Conservation (phyloP, 2,797 vertebrate genomes). For the Microhierax caerulescens region DNA sequence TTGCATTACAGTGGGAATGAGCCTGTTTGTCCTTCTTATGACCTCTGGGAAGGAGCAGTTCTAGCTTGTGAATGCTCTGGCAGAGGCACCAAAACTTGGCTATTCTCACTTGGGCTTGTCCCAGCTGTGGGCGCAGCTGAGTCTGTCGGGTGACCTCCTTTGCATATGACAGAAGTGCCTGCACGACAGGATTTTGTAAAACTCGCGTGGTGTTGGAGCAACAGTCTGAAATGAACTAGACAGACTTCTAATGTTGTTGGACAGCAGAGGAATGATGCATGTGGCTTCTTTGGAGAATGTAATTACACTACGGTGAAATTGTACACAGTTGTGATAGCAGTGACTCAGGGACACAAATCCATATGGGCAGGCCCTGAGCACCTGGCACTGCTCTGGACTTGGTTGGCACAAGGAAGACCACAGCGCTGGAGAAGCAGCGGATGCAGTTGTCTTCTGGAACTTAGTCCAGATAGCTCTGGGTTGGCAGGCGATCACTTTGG, state of each 20-base stretch:
- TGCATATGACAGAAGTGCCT: not conserved
- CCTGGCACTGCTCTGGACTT: not conserved
- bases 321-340: not conserved
- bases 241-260: not conserved
- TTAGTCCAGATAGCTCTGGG: not conserved
- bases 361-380: not conserved
- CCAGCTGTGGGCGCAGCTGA: not conserved
- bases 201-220: accelerated
- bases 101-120: not conserved
- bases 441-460: not conserved
- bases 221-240: not conserved
- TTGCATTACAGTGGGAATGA: not conserved
- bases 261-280: not conserved
- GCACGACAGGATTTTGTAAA: not conserved
- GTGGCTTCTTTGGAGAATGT: not conserved
- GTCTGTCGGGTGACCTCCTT: not conserved
- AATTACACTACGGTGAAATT: not conserved
- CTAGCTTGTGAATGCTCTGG: not conserved
- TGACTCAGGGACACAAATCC: not conserved
- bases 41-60: not conserved
- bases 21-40: not conserved
- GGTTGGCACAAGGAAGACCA: not conserved
- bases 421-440: accelerated
- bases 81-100: not conserved
- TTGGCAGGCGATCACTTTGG: accelerated